Percentiles rank a stretch among this genome's conserved stretches.
Evolutionary conservation across 92 coral and sea anemone genomes (phyloP).

Genomic region (Epizoanthus stellaris): DNA sequence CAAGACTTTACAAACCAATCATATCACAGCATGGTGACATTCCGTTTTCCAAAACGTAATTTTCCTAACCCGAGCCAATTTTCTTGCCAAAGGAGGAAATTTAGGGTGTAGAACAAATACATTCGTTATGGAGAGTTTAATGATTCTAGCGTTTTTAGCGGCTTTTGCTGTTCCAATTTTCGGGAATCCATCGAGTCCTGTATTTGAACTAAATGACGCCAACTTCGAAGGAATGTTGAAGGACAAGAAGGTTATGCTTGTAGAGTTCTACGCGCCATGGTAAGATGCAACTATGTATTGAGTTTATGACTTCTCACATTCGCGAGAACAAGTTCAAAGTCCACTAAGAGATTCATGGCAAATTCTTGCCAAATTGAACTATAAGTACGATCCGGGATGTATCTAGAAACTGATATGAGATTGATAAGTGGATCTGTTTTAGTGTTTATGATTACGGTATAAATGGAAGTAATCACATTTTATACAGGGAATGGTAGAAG

Average conservation of each 20-base stretch:
- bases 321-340: too few relatives aligned
- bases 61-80: background rate
- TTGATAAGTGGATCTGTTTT: too few relatives aligned
- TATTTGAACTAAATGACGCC: conserved; percentile 31
- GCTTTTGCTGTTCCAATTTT: conserved; percentile 53
- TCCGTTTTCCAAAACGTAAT: background rate
- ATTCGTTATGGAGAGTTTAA: conserved; percentile 23
- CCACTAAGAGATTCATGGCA: too few relatives aligned
- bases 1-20: conserved; percentile 20
- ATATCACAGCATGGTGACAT: background rate
- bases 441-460: too few relatives aligned
- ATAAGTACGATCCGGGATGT: too few relatives aligned
- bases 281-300: background rate
- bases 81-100: background rate
- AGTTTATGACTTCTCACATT: too few relatives aligned
- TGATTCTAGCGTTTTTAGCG: conserved; percentile 24
- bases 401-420: too few relatives aligned
- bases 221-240: conserved; percentile 26
- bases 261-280: conserved; percentile 37
- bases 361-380: too few relatives aligned
- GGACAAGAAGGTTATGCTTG: conserved; percentile 29
- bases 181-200: conserved; percentile 62
- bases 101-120: background rate
- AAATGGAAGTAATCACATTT: too few relatives aligned
- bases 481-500: too few relatives aligned